phyloP scores from a whole-genome alignment of 2,888 invertebrate genomes.

The Venustoraphidia nigricollis region DNA sequence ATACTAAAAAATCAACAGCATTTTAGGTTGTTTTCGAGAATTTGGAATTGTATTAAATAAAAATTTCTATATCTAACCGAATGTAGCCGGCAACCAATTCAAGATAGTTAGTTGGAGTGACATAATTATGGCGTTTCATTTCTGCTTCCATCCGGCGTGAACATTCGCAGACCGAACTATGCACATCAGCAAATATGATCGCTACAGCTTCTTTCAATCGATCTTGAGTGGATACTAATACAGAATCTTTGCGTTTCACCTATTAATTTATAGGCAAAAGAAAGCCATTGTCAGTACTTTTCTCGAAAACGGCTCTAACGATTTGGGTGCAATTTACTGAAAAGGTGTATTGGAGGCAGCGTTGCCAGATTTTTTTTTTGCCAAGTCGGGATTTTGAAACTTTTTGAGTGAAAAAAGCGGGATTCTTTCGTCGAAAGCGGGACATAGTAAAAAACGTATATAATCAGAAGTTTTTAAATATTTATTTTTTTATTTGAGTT shows the following conservation, averaged over 20 bases:
- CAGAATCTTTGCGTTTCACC: conserved; percentile 22
- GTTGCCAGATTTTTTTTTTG: too few relatives aligned
- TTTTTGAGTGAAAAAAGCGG: too few relatives aligned
- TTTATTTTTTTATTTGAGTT: too few relatives aligned
- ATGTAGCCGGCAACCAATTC: conserved; percentile 75
- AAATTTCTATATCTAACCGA: conserved; percentile 32
- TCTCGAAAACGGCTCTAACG: too few relatives aligned
- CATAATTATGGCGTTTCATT: conserved; percentile 70
- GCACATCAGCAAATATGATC: conserved; percentile 63
- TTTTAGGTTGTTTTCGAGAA: neutral
- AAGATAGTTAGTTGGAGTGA: conserved; percentile 77
- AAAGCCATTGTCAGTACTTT: too few relatives aligned
- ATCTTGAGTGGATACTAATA: conserved; percentile 33
- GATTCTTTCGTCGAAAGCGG: too few relatives aligned
- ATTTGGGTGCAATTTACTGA: too few relatives aligned
- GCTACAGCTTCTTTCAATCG: conserved; percentile 49
- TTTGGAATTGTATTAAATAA: neutral
- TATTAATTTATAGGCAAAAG: conserved; percentile 9
- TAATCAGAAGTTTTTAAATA: too few relatives aligned
- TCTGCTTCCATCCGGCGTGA: conserved; percentile 59
- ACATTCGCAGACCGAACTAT: conserved; percentile 62
- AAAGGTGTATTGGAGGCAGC: too few relatives aligned
- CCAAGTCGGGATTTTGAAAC: too few relatives aligned
- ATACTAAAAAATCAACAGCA: conserved; percentile 33
- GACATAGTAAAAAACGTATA: too few relatives aligned